These are phyloP conservation scores for Cantharis rufa DNA, from an alignment of 2,888 invertebrate species.

Conservation along the genomic window DNA sequence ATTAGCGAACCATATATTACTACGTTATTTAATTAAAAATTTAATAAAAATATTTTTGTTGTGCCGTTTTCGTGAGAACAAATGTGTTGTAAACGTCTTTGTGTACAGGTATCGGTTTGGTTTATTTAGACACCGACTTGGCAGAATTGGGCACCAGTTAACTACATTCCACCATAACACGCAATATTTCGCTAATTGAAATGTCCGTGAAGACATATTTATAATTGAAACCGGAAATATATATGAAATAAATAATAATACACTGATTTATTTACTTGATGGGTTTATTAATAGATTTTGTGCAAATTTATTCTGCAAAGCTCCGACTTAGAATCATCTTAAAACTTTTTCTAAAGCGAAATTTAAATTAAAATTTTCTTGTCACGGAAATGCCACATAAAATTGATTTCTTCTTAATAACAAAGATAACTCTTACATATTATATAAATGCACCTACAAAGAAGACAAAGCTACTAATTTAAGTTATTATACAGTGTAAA, in stretches of 20 bases:
- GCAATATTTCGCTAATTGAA: conserved; percentile 50
- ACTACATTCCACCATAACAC: conserved; percentile 37
- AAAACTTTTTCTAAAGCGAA: not conserved
- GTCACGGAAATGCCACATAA: not conserved
- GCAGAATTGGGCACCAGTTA: conserved; percentile 26
- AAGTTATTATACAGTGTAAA: not conserved
- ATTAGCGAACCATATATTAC: not conserved
- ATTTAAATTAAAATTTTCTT: not conserved
- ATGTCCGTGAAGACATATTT: conserved; percentile 51
- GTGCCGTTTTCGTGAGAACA: conserved; percentile 23
- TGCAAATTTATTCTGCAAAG: not conserved
- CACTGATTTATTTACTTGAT: conserved; percentile 11
- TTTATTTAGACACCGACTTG: conserved; percentile 28
- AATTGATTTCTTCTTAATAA: not conserved
- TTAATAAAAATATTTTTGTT: not conserved
- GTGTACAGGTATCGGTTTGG: conserved; percentile 24
- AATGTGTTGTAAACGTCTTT: conserved; percentile 17
- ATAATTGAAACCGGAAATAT: conserved; percentile 51
- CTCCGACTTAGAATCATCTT: not conserved
- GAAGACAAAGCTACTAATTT: not conserved
- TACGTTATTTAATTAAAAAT: not conserved
- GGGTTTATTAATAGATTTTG: not conserved
- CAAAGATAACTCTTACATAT: not conserved
- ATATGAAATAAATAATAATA: conserved; percentile 41
- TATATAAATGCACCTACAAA: not conserved